A percentile compares a stretch with the other conserved stretches of the same genome.
Conservation (phyloP, 2,797 vertebrate genomes). For the Gymnocypris eckloni region DNA sequence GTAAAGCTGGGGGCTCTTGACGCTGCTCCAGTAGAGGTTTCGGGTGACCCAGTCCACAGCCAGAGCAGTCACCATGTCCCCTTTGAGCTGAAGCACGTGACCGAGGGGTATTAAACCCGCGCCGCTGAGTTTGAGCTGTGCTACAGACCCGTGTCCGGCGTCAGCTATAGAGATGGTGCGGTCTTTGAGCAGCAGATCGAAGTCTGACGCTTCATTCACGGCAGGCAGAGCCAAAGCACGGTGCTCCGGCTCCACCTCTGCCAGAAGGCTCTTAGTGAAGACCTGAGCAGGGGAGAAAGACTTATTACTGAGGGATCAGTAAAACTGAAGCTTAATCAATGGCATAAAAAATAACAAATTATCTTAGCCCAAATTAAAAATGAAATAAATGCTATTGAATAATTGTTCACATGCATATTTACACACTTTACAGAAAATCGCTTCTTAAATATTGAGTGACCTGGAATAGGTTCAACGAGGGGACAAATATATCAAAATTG, state of each 20-base stretch:
- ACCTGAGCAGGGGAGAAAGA: constrained; percentile 71
- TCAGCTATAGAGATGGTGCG: constrained; percentile 82
- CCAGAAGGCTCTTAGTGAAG: constrained; percentile 78
- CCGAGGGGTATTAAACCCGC: constrained; percentile 70
- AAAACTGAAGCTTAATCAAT: not conserved
- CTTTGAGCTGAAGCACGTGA: constrained; percentile 73
- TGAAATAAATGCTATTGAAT: too few species aligned
- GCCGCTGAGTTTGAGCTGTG: constrained; percentile 75
- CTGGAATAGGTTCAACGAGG: too few species aligned
- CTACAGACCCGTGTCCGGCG: constrained; percentile 71
- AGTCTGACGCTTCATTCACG: constrained; percentile 68
- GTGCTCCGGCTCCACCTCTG: constrained; percentile 67
- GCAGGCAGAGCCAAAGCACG: constrained; percentile 74
- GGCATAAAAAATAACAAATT: too few species aligned
- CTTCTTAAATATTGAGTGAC: too few species aligned
- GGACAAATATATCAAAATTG: too few species aligned
- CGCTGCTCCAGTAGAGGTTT: constrained; percentile 90
- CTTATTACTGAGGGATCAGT: not conserved
- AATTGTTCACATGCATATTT: too few species aligned
- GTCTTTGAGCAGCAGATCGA: constrained; percentile 79
- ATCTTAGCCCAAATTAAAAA: too few species aligned
- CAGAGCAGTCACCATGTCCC: constrained; percentile 74
- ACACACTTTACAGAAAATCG: too few species aligned
- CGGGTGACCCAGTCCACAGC: constrained; percentile 90
- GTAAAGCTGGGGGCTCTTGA: constrained; percentile 69